phyloP scores from a whole-genome alignment of 2,888 invertebrate species.

The Acheta domesticus region DNA sequence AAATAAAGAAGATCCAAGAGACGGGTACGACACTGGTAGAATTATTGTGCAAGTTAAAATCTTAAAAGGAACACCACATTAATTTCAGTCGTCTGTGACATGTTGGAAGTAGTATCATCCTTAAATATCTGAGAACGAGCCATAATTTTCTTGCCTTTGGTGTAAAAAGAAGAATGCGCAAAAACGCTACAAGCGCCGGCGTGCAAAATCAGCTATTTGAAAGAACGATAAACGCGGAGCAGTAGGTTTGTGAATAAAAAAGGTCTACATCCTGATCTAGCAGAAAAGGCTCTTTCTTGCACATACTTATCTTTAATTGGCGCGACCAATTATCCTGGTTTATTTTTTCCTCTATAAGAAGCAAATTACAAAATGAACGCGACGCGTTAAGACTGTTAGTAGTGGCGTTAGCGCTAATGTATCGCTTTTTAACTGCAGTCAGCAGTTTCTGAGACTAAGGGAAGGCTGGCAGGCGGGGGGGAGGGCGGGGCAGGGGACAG shows the following conservation, averaged over 20 bases:
- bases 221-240: neutral
- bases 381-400: conserved; percentile 6
- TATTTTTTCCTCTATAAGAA: neutral
- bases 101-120: neutral
- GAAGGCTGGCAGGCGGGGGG: neutral
- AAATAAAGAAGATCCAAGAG: conserved; percentile 20
- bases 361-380: conserved; percentile 11
- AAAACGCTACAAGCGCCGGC: too few relatives aligned
- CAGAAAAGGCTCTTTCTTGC: neutral
- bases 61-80: neutral
- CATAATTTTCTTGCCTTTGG: neutral
- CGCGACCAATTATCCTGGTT: neutral
- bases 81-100: neutral
- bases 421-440: neutral
- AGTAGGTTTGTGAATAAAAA: neutral
- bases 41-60: neutral
- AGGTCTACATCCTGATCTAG: neutral
- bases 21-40: neutral
- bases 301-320: neutral
- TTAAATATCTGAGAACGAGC: neutral
- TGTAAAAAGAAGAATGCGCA: too few relatives aligned
- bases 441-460: neutral
- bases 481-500: neutral
- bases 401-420: neutral
- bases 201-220: neutral